Evolutionary conservation across 2,113 vertebrate species (phyloP), one percentile per base, ranked within the genome.

Genomic region (Planiliza haematocheilus): DNA sequence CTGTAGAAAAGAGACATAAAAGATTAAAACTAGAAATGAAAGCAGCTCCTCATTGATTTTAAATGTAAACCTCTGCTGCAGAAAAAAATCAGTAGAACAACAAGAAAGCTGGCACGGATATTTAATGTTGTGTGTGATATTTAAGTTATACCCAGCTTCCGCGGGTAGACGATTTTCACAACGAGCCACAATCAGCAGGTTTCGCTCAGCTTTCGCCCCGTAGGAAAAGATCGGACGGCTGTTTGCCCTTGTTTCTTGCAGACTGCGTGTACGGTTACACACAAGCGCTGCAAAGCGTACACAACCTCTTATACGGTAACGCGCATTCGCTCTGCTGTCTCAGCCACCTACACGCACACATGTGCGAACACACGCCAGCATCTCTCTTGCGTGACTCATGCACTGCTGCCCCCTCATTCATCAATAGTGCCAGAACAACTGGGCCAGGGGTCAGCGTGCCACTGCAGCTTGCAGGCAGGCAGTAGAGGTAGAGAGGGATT

Each of bases 341-440:
- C 52, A 53, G 36, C 61, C 36, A 65, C 82, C 60, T 66, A 73
- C 74, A 77, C 69, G 59, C 4, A 9, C n/a, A 53, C 30, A 34
- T 30, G 24, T 30, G 24, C 24, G 24, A 30, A 81, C 20, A 61
- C 66, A 71, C 50, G 70, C 36, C 12, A 51, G 60, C 38, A 41
- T 69, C 61, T 55, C 55, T 70, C 74, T 71, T 57, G 18, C 48
- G 48, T 86, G 82, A 84, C 71, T 87, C 86, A 79, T 41, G 48
- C 42, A 21, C 59, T 57, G 2, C 86, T 74, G 70, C 84, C 89
- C 84, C 84, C 84, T 83, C 87, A 87, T 90, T 86, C 83, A 88
- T 89, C 89, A 86, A 82, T 87, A 86, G 67, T 62, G 74, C 62
- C 77, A 57, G 83, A 88, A 79, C 59, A 82, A 86, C 80, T 75